A percentile compares a stretch with the other conserved stretches of the same genome.
Conservation (phyloP, 2,888 invertebrate species). For the Saturnia japonica region DNA sequence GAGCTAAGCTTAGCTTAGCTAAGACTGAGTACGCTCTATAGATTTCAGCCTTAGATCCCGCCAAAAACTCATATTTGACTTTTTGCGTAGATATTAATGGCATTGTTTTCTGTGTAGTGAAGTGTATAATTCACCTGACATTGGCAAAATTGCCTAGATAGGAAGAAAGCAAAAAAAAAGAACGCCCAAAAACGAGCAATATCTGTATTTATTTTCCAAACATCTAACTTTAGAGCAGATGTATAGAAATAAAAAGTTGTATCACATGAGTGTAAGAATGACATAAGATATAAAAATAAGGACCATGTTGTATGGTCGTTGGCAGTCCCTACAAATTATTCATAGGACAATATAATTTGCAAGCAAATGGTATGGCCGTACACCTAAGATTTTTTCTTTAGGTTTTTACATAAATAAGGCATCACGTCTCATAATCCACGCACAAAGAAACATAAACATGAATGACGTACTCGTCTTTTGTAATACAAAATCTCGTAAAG, state of each 20-base stretch:
- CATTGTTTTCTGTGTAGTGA: not conserved
- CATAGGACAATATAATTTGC: constrained; percentile 71
- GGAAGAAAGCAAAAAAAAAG: too few species aligned
- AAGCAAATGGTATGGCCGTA: constrained; percentile 57
- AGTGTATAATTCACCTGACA: too few species aligned
- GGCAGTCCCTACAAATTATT: constrained; percentile 51
- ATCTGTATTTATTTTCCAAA: not conserved
- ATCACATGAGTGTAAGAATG: constrained; percentile 10
- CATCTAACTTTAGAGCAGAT: not conserved
- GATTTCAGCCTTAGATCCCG: not conserved
- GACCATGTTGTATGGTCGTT: constrained; percentile 26
- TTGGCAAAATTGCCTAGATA: too few species aligned
- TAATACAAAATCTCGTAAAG: constrained; percentile 73
- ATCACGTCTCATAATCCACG: constrained; percentile 76
- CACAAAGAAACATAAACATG: constrained; percentile 73
- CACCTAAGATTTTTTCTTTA: constrained; percentile 54
- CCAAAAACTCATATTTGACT: not conserved
- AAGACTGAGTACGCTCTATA: too few species aligned
- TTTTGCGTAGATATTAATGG: not conserved
- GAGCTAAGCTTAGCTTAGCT: too few species aligned
- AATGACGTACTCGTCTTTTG: constrained; percentile 70
- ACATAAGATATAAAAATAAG: constrained; percentile 18
- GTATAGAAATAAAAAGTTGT: not conserved
- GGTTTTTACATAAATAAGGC: constrained; percentile 67
- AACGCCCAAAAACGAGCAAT: not conserved